Percentiles rank a stretch among this genome's conserved stretches.
These are phyloP conservation scores for Zeus faber DNA, from an alignment of 2,113 vertebrate species.

Conservation along the genomic window DNA sequence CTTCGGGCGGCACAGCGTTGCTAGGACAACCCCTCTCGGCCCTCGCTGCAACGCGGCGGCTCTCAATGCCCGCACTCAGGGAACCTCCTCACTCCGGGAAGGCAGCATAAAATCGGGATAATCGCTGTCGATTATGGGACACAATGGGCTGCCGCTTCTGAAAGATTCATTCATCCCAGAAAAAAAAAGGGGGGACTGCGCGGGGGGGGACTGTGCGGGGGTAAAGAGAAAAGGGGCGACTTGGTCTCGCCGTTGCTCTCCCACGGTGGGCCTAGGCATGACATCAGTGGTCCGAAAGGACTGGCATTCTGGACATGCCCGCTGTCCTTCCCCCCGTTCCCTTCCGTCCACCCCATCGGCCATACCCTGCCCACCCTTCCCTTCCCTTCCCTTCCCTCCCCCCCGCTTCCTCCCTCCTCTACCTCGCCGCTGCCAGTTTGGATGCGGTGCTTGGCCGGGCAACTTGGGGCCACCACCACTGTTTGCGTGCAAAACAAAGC, in stretches of 20 bases:
- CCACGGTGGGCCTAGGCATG: conserved; percentile 80
- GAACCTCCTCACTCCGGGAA: conserved; percentile 71
- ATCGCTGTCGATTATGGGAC: conserved; percentile 77
- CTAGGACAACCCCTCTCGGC: conserved; percentile 73
- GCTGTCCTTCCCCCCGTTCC: conserved; percentile 48
- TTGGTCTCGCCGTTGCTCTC: conserved; percentile 73
- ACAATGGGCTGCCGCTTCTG: conserved; percentile 74
- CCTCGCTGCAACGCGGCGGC: conserved; percentile 58
- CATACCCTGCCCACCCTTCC: conserved; percentile 33
- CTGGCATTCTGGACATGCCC: conserved; percentile 71
- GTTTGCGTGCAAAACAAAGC: conserved; percentile 77
- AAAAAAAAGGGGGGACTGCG: conserved; percentile 24
- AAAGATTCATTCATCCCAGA: conserved; percentile 79
- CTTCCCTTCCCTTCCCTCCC: conserved; percentile 42
- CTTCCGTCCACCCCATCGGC: conserved; percentile 10
- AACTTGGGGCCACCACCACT: conserved; percentile 72
- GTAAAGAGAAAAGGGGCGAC: conserved; percentile 38
- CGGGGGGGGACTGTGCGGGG: background rate
- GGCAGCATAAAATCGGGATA: conserved; percentile 80
- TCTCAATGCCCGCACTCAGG: conserved; percentile 70
- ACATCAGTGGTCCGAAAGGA: conserved; percentile 76
- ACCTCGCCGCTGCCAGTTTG: conserved; percentile 65
- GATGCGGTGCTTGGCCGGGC: conserved; percentile 65
- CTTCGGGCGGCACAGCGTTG: conserved; percentile 66
- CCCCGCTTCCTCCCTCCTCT: conserved; percentile 40